Base-by-base conservation (phyloP, 2,888 invertebrate species). In the Julus scandinavius region DNA sequence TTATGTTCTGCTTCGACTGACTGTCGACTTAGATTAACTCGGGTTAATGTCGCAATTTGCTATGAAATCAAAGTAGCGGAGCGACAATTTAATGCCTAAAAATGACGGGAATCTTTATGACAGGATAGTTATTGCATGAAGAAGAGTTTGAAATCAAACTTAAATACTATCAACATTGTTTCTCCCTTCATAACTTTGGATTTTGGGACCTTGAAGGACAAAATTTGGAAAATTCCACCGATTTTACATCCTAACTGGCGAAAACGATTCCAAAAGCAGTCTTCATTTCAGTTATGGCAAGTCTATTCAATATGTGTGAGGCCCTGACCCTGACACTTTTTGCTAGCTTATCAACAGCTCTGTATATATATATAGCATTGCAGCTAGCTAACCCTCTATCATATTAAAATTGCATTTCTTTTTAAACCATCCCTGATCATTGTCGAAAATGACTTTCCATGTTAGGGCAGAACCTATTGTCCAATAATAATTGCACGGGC, bases 1-100 rank as follows among this genome's bases (percentile, higher is more conserved):
- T 80, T 38, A 80, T 38, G 80, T 80, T 80, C 29, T 80, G 80
- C 80, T 38, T 80, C 80, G 38, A 80, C 80, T 80, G 80, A 80
- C 80, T 80, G 80, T 80, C 80, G 80, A 80, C 80, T 80, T 80
- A 80, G 80, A 80, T 80, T 80, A 80, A 80, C 80, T 80, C 80
- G 80, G 80, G 80, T 80, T 80, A 80, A 80, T 80, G 80, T 80
- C 80, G 80, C 80, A 80, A 80, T 80, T 80, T 80, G 40, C 80
- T 15, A 38, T 38, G 38, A 38, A 40, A 29, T 29, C 38, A 80
- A 80, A 29, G 80, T 80, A 80, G 80, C 80, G 80, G 15, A 80
- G 80, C 80, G 80, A 38, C 29, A 80, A 80, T 38, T 40, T 54
- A 17, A 54, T 54, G 54, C 15, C 54, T 4, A 54, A 54, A 54